Conservation (phyloP, 2,797 vertebrate genomes). For the Rhinichthys osculus region DNA sequence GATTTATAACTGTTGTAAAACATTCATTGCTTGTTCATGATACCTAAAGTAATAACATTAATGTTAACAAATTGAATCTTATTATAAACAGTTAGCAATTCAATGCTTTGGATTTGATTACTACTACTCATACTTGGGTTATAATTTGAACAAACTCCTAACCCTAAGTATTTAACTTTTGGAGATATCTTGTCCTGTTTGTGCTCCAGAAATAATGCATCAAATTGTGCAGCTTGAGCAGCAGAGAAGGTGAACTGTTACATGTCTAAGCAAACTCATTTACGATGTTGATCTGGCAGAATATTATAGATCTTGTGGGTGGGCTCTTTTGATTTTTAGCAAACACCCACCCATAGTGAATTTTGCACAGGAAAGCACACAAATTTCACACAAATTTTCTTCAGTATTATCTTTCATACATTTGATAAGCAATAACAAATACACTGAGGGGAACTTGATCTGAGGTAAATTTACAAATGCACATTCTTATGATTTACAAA, state of each 20-base stretch:
- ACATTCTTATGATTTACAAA: background rate
- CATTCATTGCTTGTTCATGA: background rate
- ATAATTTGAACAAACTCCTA: background rate
- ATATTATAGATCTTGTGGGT: background rate
- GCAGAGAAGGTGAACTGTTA: background rate
- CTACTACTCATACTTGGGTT: background rate
- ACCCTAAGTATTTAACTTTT: background rate
- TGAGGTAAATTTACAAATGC: background rate
- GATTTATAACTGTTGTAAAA: background rate
- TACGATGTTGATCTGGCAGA: background rate
- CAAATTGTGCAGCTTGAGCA: no score
- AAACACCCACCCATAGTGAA: background rate
- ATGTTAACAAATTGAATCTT: background rate
- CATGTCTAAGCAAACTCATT: background rate
- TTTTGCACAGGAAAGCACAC: background rate
- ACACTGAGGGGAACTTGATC: background rate
- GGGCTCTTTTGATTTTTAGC: background rate
- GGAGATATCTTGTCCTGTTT: background rate
- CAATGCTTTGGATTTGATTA: background rate
- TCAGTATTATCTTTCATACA: background rate
- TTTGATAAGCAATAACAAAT: background rate
- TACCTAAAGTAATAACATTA: background rate
- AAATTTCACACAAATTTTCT: background rate
- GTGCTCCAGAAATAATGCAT: background rate
- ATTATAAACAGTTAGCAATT: background rate